Conservation (phyloP, 2,113 vertebrate genomes). For the Illadopsis cleaveri region DNA sequence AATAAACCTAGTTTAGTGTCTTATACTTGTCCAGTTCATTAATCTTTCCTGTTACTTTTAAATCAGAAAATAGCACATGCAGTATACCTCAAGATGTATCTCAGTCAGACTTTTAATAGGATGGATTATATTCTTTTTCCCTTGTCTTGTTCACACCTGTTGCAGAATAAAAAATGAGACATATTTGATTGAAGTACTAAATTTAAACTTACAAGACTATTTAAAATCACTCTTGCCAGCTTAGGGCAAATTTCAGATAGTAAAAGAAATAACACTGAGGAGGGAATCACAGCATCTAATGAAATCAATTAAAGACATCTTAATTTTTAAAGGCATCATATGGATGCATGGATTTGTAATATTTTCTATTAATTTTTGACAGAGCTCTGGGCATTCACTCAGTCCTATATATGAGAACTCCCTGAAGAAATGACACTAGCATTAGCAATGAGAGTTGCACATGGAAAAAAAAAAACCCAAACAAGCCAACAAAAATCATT, state of each 20-base stretch:
- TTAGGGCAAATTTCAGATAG: not conserved
- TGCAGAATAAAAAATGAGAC: not conserved
- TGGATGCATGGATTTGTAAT: not conserved
- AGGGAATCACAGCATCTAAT: not conserved
- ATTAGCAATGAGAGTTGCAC: not conserved
- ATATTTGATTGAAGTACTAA: not conserved
- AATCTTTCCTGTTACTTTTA: constrained; percentile 47
- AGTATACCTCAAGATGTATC: constrained; percentile 2
- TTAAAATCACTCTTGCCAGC: not conserved
- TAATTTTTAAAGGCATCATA: not conserved
- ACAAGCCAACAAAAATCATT: not conserved
- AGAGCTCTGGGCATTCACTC: constrained; percentile 35
- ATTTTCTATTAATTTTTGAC: constrained; percentile 52
- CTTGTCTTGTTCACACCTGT: not conserved
- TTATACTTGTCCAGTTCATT: not conserved
- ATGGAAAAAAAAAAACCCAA: not conserved
- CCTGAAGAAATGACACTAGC: not conserved
- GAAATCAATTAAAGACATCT: not conserved
- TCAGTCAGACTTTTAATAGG: not conserved
- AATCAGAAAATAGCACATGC: not conserved
- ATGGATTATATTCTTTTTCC: not conserved
- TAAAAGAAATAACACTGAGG: not conserved
- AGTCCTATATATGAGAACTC: not conserved
- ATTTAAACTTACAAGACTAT: not conserved
- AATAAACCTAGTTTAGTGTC: not conserved